These are phyloP conservation scores for Fistularia commersonii DNA, from an alignment of 2,797 vertebrate genomes.

Conservation along the genomic window DNA sequence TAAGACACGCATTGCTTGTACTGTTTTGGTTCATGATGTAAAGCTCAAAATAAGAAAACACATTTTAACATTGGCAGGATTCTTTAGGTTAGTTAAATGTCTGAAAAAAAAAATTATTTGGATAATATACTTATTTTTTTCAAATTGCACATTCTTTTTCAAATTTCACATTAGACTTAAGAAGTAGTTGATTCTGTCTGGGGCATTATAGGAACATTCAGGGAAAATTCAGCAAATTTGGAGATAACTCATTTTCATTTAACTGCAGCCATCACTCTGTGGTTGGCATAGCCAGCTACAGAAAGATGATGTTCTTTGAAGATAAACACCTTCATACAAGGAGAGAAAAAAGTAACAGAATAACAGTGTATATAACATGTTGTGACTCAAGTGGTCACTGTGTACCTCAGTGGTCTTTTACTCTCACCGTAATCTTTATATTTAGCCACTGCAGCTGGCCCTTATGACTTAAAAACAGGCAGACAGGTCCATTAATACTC, in stretches of 20 bases:
- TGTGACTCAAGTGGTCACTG: constrained; percentile 13
- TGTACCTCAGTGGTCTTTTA: constrained; percentile 18
- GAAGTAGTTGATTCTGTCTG: too few relatives aligned
- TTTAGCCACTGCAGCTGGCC: constrained; percentile 61
- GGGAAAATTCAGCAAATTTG: too few relatives aligned
- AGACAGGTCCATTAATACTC: constrained; percentile 19
- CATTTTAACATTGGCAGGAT: constrained; percentile 1
- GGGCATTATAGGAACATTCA: too few relatives aligned
- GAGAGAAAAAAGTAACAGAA: background rate
- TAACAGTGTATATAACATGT: constrained; percentile 20
- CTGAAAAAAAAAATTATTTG: background rate
- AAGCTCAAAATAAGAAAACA: constrained; percentile 1
- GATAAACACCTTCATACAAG: too few relatives aligned
- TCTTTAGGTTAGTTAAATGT: background rate
- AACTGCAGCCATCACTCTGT: too few relatives aligned
- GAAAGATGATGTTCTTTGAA: too few relatives aligned
- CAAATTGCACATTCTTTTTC: too few relatives aligned
- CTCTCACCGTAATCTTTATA: constrained; percentile 59
- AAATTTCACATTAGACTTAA: too few relatives aligned
- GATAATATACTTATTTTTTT: too few relatives aligned
- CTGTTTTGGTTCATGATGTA: constrained; percentile 17
- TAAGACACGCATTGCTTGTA: constrained; percentile 25
- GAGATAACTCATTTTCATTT: too few relatives aligned
- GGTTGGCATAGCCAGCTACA: too few relatives aligned
- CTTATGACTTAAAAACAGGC: constrained; percentile 24